These are phyloP conservation scores for Gymnosoma rotundatum DNA, from an alignment of 2,888 invertebrate species.

Conservation along the genomic window DNA sequence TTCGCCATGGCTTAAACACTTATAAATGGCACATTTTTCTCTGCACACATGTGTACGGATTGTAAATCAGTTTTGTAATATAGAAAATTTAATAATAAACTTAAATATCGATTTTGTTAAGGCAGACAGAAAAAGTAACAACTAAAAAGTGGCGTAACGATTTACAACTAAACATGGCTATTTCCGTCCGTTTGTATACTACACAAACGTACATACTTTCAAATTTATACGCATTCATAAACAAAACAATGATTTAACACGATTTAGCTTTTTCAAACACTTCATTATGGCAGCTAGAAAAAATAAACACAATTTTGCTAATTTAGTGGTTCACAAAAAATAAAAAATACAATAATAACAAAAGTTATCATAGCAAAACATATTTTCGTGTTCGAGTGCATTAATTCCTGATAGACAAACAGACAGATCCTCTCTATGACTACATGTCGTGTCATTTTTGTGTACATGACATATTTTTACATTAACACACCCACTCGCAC, in stretches of 20 bases:
- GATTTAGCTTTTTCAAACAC: conserved; percentile 67
- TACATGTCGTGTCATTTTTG: conserved; percentile 64
- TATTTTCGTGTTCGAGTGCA: conserved; percentile 64
- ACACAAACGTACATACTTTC: not conserved
- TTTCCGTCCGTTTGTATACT: conserved; percentile 9
- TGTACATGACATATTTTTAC: conserved; percentile 60
- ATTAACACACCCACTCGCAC: conserved; percentile 25
- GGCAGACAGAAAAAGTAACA: not conserved
- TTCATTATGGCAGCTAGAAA: conserved; percentile 38
- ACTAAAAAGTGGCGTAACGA: conserved; percentile 10
- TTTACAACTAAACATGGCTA: conserved; percentile 35
- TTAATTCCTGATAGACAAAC: conserved; percentile 39
- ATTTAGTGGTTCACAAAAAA: conserved; percentile 51
- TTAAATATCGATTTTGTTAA: conserved; percentile 21
- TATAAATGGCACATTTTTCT: too few species aligned
- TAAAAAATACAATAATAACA: not conserved
- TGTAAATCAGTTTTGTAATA: too few species aligned
- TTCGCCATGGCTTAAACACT: too few species aligned
- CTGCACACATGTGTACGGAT: not conserved
- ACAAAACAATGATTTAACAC: conserved; percentile 58
- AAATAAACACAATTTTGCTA: conserved; percentile 53
- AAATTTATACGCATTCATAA: conserved; percentile 21
- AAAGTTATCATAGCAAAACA: conserved; percentile 62
- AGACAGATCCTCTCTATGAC: conserved; percentile 33
- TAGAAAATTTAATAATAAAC: conserved; percentile 4